Percentiles rank a stretch among this genome's conserved stretches.
Evolutionary conservation across 2,888 invertebrate genomes (phyloP).

Genomic region (Oithona nana): DNA sequence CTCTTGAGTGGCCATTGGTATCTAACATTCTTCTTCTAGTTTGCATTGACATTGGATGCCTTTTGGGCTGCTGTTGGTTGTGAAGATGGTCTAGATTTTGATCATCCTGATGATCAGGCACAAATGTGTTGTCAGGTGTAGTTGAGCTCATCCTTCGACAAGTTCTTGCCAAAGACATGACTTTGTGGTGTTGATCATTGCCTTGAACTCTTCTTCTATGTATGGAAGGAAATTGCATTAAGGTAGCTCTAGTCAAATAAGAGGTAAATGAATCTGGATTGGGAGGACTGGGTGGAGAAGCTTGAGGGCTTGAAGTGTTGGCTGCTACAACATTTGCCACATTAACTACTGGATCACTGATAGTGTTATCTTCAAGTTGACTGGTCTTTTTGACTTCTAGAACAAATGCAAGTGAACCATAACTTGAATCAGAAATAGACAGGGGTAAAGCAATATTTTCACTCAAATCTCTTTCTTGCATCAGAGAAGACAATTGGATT

Average conservation of each 20-base stretch:
- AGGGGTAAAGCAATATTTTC: conserved; percentile 16
- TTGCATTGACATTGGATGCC: neutral
- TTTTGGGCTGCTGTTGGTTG: neutral
- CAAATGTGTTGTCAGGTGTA: neutral
- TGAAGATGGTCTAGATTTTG: too few species aligned
- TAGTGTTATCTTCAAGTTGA: too few species aligned
- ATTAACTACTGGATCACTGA: neutral
- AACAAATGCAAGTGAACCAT: neutral
- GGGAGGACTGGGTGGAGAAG: neutral
- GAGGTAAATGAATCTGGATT: neutral
- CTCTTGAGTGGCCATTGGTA: too few species aligned
- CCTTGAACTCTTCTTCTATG: neutral
- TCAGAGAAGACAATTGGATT: conserved; percentile 28
- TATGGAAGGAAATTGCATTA: neutral
- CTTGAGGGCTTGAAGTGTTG: too few species aligned
- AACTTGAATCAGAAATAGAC: neutral
- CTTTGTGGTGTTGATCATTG: neutral
- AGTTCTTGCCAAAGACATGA: neutral
- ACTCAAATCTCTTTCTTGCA: conserved; percentile 24
- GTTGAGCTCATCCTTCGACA: neutral
- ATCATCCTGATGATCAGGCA: neutral
- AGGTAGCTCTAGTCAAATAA: neutral
- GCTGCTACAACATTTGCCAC: neutral
- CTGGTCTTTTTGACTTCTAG: neutral
- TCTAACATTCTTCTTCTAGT: neutral